Percentiles rank a stretch among this genome's conserved stretches.
phyloP scores from a whole-genome alignment of 53 echinoderm and acorn worm species.

The Temnopleurus reevesii region DNA sequence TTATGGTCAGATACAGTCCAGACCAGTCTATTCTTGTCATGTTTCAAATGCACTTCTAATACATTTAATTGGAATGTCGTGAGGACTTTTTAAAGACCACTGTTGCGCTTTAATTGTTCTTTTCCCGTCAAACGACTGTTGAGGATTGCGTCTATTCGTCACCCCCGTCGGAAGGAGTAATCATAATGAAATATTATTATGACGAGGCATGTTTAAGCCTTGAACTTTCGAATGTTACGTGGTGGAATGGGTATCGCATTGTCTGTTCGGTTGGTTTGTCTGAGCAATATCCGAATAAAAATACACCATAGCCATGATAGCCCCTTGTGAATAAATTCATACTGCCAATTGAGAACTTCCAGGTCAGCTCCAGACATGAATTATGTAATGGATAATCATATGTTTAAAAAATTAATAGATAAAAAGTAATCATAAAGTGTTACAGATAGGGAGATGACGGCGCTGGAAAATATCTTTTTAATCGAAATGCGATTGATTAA shows the following conservation, averaged over 20 bases:
- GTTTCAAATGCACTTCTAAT: neutral
- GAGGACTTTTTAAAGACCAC: neutral
- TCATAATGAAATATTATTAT: neutral
- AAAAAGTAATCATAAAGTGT: no score
- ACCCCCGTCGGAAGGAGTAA: neutral
- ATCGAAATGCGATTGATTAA: no score
- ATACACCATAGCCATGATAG: no score
- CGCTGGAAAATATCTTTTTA: no score
- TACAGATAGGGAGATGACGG: no score
- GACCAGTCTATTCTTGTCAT: neutral
- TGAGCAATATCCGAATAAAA: no score
- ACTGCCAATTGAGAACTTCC: no score
- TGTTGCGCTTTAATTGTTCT: slow-evolving; percentile 7
- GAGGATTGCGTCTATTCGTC: neutral
- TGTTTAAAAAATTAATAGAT: no score
- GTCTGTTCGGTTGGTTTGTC: no score
- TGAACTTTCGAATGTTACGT: neutral
- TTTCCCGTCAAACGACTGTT: slow-evolving; percentile 21
- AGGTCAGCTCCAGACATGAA: no score
- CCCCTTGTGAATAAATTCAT: no score
- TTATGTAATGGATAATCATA: no score
- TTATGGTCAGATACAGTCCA: neutral
- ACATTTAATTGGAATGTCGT: slow-evolving; percentile 31
- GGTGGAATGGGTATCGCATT: neutral
- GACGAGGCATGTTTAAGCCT: neutral